These are phyloP conservation scores for Cerastis leucographa DNA, from an alignment of 2,888 invertebrate species.

Conservation along the genomic window DNA sequence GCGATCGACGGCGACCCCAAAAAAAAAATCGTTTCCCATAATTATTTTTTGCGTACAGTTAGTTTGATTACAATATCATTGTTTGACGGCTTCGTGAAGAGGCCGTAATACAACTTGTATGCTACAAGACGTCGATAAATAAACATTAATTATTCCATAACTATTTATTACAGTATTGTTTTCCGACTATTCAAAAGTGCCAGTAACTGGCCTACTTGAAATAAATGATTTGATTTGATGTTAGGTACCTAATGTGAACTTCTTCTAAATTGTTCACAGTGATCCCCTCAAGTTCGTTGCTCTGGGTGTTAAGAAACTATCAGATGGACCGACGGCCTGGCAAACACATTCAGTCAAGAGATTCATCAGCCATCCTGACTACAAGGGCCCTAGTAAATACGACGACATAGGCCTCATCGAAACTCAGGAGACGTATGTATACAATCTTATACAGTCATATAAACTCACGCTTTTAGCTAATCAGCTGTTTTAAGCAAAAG, in stretches of 20 bases:
- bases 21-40: no score
- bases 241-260: not conserved
- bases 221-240: no score
- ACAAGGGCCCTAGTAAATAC: conserved; percentile 62
- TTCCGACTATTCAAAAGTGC: no score
- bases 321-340: conserved; percentile 1
- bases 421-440: conserved; percentile 67
- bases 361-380: conserved; percentile 67
- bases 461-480: not conserved
- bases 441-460: not conserved
- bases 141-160: no score
- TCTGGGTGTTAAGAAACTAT: conserved; percentile 24
- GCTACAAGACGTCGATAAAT: no score
- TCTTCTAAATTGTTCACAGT: not conserved
- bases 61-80: no score
- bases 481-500: not conserved
- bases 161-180: no score
- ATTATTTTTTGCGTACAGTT: no score
- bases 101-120: no score
- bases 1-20: no score
- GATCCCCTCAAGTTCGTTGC: conserved; percentile 38
- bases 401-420: conserved; percentile 74
- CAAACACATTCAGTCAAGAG: conserved; percentile 38
- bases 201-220: no score
- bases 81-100: no score